These are phyloP conservation scores for Ifrita kowaldi DNA, from an alignment of 2,113 vertebrate genomes.

Conservation along the genomic window DNA sequence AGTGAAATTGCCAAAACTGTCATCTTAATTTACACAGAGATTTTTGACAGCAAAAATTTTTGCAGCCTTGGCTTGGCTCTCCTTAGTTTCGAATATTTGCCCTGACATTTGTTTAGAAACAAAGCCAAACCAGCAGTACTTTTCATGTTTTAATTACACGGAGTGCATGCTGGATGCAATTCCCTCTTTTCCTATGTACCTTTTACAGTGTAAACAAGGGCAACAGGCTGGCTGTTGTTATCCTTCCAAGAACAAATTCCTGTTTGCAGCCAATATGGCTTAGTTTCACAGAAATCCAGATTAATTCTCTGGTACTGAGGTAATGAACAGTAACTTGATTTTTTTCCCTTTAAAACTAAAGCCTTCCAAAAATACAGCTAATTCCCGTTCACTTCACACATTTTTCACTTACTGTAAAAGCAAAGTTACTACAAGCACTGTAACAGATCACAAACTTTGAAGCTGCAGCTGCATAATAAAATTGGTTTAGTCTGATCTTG, in stretches of 20 bases:
- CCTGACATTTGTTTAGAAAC: conserved; percentile 38
- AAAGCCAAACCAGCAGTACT: conserved; percentile 48
- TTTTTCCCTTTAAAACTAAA: conserved; percentile 21
- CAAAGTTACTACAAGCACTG: not conserved
- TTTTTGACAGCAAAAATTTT: not conserved
- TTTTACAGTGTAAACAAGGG: conserved; percentile 54
- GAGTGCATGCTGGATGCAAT: not conserved
- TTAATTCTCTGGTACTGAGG: conserved; percentile 37
- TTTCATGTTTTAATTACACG: conserved; percentile 43
- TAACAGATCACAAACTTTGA: not conserved
- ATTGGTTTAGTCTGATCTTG: not conserved
- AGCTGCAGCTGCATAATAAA: not conserved
- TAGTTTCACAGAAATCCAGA: conserved; percentile 47
- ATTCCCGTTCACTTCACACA: not conserved
- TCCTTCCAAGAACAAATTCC: conserved; percentile 54
- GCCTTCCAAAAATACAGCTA: conserved; percentile 16
- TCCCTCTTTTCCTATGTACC: conserved; percentile 31
- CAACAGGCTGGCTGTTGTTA: conserved; percentile 55
- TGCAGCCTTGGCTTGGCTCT: not conserved
- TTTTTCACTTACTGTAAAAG: conserved; percentile 22
- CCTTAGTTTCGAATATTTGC: not conserved
- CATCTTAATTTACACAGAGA: not conserved
- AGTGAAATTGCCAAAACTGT: not conserved
- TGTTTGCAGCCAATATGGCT: conserved; percentile 43
- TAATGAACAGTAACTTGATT: conserved; percentile 43